Base-by-base conservation (phyloP, 2,797 vertebrate genomes). In the Vespertilio murinus region DNA sequence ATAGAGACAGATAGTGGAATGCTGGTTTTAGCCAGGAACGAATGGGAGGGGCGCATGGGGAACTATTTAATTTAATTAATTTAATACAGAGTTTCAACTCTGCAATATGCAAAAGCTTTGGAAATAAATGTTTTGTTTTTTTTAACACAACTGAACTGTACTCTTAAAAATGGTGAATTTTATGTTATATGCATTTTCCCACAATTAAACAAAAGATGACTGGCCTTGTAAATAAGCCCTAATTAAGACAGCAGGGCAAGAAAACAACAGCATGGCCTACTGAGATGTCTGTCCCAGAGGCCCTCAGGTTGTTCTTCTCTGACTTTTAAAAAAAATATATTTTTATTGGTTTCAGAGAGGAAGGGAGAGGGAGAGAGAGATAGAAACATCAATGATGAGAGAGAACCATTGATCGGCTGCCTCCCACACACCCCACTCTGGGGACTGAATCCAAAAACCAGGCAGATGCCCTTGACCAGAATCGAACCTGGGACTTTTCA, bases 41-140 rank as follows among this genome's bases (percentile, higher is more conserved):
- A 47, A 23, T 30, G 18, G 17, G 33, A 47, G 20, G 64, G 3
- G 3, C 2, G 30, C 14, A 33, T 25, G 49, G 12, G 16, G 38
- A 45, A 22, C 40, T 65, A 49, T 23, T 67, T 81, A 6, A 33
- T 67, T 59, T 59, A 30, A 59, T 59, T 28, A 28, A 28, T 61
- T 30, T 33, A 33, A 20, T 33, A 20, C 5, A 18, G 54, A 84
- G 33, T 33, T 78, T 77, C 69, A 35, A 10, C 45, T 73, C 49
- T 79, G 79, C 10, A 88, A 88, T 30, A 71, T 40, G 12, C 88
- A 87, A 78, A 83, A 22, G 28, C 54, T 74, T 49, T 86, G 40
- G 40, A 56, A 85, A 85, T 88, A 35, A 56, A 42, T 93, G 61
- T 30, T 85, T n/a, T n/a, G n/a, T n/a, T n/a, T n/a, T n/a, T n/a